These are phyloP conservation scores for Volucella inflata DNA, from an alignment of 2,888 invertebrate genomes.

Conservation along the genomic window DNA sequence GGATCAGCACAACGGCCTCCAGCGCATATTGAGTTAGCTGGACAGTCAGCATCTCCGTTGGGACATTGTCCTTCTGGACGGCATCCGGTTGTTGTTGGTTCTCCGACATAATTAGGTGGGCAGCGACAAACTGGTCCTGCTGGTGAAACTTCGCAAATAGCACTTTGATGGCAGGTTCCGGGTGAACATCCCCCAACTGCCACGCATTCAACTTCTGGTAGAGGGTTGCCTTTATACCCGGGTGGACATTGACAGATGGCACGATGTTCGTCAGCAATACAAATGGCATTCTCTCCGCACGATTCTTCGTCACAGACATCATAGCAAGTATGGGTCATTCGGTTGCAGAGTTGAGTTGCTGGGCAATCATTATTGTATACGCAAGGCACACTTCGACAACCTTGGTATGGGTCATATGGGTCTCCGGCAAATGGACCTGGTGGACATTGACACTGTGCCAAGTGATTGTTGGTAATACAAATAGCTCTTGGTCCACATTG, in stretches of 20 bases:
- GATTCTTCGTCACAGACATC: slow-evolving; percentile 92
- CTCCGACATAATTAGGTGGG: slow-evolving; percentile 90
- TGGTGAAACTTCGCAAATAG: slow-evolving; percentile 89
- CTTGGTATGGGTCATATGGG: slow-evolving; percentile 90
- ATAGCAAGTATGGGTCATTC: slow-evolving; percentile 91
- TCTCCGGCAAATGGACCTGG: slow-evolving; percentile 94
- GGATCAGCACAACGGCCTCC: slow-evolving; percentile 91
- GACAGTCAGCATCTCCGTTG: slow-evolving; percentile 90
- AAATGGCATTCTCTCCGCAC: slow-evolving; percentile 94
- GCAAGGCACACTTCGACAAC: slow-evolving; percentile 92
- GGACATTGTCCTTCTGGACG: slow-evolving; percentile 90
- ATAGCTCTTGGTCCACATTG: slow-evolving; percentile 94
- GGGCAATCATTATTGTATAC: slow-evolving; percentile 94
- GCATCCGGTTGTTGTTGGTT: slow-evolving; percentile 90
- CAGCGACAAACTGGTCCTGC: slow-evolving; percentile 91
- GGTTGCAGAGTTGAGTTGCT: slow-evolving; percentile 91
- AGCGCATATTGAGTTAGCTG: slow-evolving; percentile 89
- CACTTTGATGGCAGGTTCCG: slow-evolving; percentile 92
- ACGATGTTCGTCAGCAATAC: slow-evolving; percentile 93
- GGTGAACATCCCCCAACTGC: slow-evolving; percentile 89
- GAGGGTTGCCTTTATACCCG: slow-evolving; percentile 91
- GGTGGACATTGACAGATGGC: slow-evolving; percentile 93
- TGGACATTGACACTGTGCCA: slow-evolving; percentile 95
- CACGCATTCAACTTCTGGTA: slow-evolving; percentile 92
- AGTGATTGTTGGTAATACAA: slow-evolving; percentile 95